Percentiles rank a stretch among this genome's conserved stretches.
These are phyloP conservation scores for Nudaria mundana DNA, from an alignment of 2,888 invertebrate genomes.

Conservation along the genomic window DNA sequence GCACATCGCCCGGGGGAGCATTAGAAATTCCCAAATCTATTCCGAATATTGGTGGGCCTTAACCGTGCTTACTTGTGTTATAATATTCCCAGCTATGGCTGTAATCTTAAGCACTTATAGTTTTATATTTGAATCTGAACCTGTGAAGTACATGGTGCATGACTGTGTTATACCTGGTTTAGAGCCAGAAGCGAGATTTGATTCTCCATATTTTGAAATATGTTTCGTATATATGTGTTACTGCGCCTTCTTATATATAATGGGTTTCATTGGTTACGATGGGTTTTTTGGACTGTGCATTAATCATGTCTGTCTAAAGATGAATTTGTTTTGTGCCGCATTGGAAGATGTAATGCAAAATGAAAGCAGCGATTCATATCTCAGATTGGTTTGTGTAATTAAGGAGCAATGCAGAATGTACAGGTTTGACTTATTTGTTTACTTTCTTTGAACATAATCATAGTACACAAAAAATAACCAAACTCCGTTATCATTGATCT, in stretches of 20 bases:
- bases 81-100: constrained; percentile 47
- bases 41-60: constrained; percentile 45
- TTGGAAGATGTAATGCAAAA: constrained; percentile 43
- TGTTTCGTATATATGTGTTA: constrained; percentile 43
- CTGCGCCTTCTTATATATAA: constrained; percentile 31
- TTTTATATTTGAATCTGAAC: constrained; percentile 30
- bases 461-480: too few relatives aligned
- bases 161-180: constrained; percentile 44
- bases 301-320: constrained; percentile 60
- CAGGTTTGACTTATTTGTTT: too few relatives aligned
- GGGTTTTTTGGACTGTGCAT: constrained; percentile 51
- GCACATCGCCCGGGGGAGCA: constrained; percentile 16
- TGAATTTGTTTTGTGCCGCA: constrained; percentile 44
- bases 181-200: constrained; percentile 36
- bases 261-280: constrained; percentile 54
- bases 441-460: too few relatives aligned
- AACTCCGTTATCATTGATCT: too few relatives aligned
- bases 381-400: constrained; percentile 41
- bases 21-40: constrained; percentile 36
- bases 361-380: constrained; percentile 12
- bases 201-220: constrained; percentile 50
- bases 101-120: constrained; percentile 36
- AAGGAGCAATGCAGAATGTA: constrained; percentile 46
- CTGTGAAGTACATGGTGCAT: constrained; percentile 51
- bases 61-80: constrained; percentile 30